Percentiles rank a stretch among this genome's conserved stretches.
phyloP scores from a whole-genome alignment of 2,888 invertebrate genomes.

The Camptogramma bilineatum region DNA sequence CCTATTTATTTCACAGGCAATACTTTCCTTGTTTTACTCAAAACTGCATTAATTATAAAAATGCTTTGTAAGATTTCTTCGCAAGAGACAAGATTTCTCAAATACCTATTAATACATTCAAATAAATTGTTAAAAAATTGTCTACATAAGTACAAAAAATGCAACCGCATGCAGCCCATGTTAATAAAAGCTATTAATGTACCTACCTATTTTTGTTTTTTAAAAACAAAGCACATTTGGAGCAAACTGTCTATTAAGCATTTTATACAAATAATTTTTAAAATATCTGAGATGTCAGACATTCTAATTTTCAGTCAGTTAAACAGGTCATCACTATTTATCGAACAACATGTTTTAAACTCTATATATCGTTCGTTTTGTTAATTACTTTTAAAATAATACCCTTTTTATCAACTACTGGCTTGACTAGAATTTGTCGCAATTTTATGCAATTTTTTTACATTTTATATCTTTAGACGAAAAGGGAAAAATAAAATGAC shows the following conservation, averaged over 20 bases:
- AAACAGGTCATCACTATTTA: no score
- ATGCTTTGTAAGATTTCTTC: not conserved
- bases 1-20: no score
- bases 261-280: not conserved
- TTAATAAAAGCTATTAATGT: conserved; percentile 26
- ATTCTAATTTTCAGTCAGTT: not conserved
- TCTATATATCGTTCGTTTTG: no score
- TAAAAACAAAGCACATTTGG: conserved; percentile 31
- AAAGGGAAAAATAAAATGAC: no score
- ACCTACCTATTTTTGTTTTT: conserved; percentile 16
- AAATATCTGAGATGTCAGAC: not conserved
- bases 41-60: no score
- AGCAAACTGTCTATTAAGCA: conserved; percentile 28
- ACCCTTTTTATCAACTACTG: no score
- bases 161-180: conserved; percentile 37
- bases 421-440: no score
- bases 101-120: not conserved
- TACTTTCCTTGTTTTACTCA: no score
- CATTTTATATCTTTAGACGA: no score
- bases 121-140: not conserved
- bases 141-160: conserved; percentile 1
- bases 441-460: no score
- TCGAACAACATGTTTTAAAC: no score
- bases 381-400: no score
- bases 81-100: not conserved